Base-by-base conservation (phyloP, 2,888 invertebrate species). In the Eupithecia exiguata region DNA sequence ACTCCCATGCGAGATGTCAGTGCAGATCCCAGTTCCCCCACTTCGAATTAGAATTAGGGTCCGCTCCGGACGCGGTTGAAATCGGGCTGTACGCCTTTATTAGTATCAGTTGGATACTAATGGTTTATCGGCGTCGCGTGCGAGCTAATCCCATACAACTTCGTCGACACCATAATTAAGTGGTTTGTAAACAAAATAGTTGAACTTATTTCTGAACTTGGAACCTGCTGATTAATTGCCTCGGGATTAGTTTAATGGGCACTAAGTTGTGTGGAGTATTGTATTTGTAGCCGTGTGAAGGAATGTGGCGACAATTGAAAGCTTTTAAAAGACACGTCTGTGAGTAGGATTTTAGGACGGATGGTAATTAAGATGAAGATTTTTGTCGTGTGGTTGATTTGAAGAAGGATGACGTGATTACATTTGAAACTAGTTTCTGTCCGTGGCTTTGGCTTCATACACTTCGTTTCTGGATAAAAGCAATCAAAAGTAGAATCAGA, bases 111-210 rank as follows among this genome's bases (percentile, higher is more conserved):
- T n/a, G 49, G 49, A 3, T 6, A 61, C 30, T 35, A 1, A 6
- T 16, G 18, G n/a, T 78, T 75, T 78, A 80, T 58, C 58, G 76
- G 73, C 77, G 74, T 81, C 73, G 70, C 80, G 76, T 82, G 83
- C 80, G 74, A 74, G 78, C 81, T 79, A 76, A 79, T 77, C 79
- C 75, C 74, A 36, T 70, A 81, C 81, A 81, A 86, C 83, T 83
- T 76, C 75, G 78, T 79, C 81, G 81, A 80, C 83, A 81, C 81
- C 80, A 81, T 87, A 88, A 89, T 89, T 87, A 87, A 87, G 86
- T 80, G 86, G 85, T 88, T 88, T 87, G 88, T 87, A 87, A 87
- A 89, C 89, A 87, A 88, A 89, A 87, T 86, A 85, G 84, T 83
- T 85, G 46, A 63, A 74, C 72, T 74, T 71, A 74, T 75, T 77